A percentile compares a stretch with the other conserved stretches of the same genome.
Evolutionary conservation across 2,797 vertebrate species (phyloP).

Genomic region (Gephyroberyx darwinii): DNA sequence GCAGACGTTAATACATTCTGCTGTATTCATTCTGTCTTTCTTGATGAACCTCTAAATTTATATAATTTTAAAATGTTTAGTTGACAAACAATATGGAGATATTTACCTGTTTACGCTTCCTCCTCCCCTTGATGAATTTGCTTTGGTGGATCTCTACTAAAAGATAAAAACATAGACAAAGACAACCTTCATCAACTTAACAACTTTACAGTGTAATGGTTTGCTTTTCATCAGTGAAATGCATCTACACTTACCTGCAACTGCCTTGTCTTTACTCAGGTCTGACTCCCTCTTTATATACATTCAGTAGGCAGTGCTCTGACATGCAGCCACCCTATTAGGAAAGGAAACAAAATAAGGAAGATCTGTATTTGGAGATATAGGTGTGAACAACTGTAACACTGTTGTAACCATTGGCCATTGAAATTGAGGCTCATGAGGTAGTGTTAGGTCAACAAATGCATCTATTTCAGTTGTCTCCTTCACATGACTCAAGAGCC

Average conservation of each 20-base stretch:
- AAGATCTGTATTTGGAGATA: constrained; percentile 60
- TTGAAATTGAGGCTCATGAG: constrained; percentile 13
- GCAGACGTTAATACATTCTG: neutral
- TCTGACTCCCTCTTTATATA: constrained; percentile 50
- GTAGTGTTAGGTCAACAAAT: constrained; percentile 13
- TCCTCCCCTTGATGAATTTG: constrained; percentile 1
- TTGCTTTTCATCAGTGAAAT: neutral
- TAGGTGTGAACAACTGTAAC: constrained; percentile 51
- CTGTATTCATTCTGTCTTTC: neutral
- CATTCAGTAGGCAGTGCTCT: constrained; percentile 36
- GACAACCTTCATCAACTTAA: neutral
- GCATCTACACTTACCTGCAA: constrained; percentile 31
- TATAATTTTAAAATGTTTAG: neutral
- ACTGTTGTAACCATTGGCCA: constrained; percentile 20
- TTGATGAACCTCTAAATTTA: neutral
- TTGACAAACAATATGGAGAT: neutral
- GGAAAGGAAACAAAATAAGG: constrained; percentile 41
- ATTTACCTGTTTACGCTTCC: constrained; percentile 44
- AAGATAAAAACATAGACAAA: neutral
- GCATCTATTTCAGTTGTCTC: constrained; percentile 42
- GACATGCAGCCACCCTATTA: constrained; percentile 27
- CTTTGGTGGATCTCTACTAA: constrained; percentile 14
- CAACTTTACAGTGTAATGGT: neutral
- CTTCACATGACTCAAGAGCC: constrained; percentile 6
- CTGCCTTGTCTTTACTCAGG: neutral